Conservation (phyloP, 1,140 invertebrate genomes). For the Liolophura sinensis region DNA sequence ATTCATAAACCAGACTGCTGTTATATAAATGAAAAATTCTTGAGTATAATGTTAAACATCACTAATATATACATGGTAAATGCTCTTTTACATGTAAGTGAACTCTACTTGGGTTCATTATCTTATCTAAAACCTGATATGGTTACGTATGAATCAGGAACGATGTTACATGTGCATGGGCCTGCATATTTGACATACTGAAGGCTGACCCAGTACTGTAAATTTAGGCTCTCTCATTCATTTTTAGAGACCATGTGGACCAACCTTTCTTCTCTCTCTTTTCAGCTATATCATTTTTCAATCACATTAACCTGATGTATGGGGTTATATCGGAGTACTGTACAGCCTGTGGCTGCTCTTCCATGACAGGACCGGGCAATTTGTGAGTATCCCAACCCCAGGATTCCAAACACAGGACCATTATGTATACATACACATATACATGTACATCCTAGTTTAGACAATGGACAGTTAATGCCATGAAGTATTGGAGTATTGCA, state of each 20-base stretch:
- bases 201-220: neutral
- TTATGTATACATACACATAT: neutral
- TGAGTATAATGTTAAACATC: no score
- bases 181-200: neutral
- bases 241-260: neutral
- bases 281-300: conserved; percentile 94
- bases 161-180: no score
- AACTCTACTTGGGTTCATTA: no score
- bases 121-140: no score
- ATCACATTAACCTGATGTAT: conserved; percentile 97
- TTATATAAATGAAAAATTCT: no score
- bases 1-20: no score
- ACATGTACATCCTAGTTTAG: neutral
- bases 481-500: neutral
- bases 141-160: no score
- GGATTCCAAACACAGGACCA: neutral
- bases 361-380: conserved; percentile 92
- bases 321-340: conserved; percentile 98
- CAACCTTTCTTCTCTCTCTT: conserved; percentile 45
- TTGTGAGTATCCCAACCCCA: conserved; percentile 66
- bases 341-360: conserved; percentile 88
- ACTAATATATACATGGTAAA: no score
- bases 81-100: no score
- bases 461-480: neutral
- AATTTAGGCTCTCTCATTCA: neutral